Evolutionary conservation across 2,113 vertebrate genomes (phyloP), one percentile per base, ranked within the genome.

Genomic region (Elgaria multicarinata): DNA sequence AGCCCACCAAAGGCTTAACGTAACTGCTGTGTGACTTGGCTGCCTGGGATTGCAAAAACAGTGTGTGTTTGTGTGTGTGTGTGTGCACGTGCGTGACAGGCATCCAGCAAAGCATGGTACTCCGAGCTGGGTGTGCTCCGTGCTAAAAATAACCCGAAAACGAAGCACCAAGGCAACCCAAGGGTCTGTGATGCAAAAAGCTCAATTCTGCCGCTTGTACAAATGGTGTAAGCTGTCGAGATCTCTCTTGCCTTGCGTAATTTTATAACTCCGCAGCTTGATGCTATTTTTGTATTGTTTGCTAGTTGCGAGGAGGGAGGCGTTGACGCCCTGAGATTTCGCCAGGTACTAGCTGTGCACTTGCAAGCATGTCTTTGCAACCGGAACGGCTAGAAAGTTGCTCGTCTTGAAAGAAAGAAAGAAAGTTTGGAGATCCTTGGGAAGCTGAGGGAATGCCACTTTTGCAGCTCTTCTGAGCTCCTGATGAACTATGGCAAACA

Each of bases 141-240:
- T 64, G 55, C 85, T 86, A 76, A 86, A 86, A 77, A 86, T 86
- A 76, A 44, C 76, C 42, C 1, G n/a, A 33, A 55, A 86, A 62
- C 36, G 31, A 14, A 33, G 72, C 69, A 64, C 72, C 72, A 86
- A 86, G 85, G 72, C 72, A 44, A 76, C 72, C 28, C 39, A 75
- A 58, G n/a, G n/a, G 42, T 55, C 84, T 75, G 28, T 64, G 72
- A 77, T 76, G 64, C 46, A 66, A 78, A 80, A 88, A 81, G 44
- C 64, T 24, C 28, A 81, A 71, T 80, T 53, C 55, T 55, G 44
- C 28, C 22, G 77, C 76, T 58, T 88, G 39, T 44, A 77, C 42
- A 42, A 55, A 87, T 31, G 55, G 77, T 3, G 8, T 67, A 24
- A n/a, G 8, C 55, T 81, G 69, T 24, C 14, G 46, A 80, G 44